Conservation (phyloP, 2,113 vertebrate species). For the Cephalopholis sonnerati region DNA sequence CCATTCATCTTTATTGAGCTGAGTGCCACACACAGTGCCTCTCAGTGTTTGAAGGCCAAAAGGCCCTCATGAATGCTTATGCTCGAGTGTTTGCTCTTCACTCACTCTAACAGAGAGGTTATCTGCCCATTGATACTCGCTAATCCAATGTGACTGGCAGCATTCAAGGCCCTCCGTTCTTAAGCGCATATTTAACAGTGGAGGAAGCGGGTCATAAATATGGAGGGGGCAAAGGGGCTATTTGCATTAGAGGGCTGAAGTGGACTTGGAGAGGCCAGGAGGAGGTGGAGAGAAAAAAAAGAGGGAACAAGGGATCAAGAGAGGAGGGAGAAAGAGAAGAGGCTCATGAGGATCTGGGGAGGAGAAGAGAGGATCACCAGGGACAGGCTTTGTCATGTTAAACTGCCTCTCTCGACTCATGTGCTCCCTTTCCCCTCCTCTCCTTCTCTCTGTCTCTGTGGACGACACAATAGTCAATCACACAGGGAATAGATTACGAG, state of each 20-base stretch:
- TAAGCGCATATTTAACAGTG: conserved; percentile 79
- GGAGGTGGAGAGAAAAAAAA: conserved; percentile 39
- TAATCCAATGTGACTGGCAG: conserved; percentile 80
- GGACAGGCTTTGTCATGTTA: conserved; percentile 84
- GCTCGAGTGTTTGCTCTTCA: conserved; percentile 78
- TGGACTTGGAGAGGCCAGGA: conserved; percentile 59
- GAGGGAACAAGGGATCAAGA: conserved; percentile 70
- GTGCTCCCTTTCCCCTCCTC: conserved; percentile 47
- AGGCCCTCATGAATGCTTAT: conserved; percentile 64
- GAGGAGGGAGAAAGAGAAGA: conserved; percentile 53
- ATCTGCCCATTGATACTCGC: conserved; percentile 79
- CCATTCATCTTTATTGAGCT: conserved; percentile 62
- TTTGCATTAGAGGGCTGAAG: conserved; percentile 79
- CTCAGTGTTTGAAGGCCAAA: conserved; percentile 65
- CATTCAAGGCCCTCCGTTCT: conserved; percentile 66
- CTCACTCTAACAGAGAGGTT: conserved; percentile 81
- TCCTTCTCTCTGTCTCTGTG: conserved; percentile 37
- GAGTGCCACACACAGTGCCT: conserved; percentile 67
- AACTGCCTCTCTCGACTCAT: conserved; percentile 64
- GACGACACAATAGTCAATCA: conserved; percentile 78
- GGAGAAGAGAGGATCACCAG: conserved; percentile 71
- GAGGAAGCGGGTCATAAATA: conserved; percentile 80
- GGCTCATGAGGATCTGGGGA: conserved; percentile 64
- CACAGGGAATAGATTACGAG: conserved; percentile 77
- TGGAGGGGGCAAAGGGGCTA: conserved; percentile 62